Percentiles rank a stretch among this genome's conserved stretches.
These are phyloP conservation scores for Dicerorhinus sumatrensis DNA, from an alignment of 2,113 vertebrate genomes.

Conservation along the genomic window DNA sequence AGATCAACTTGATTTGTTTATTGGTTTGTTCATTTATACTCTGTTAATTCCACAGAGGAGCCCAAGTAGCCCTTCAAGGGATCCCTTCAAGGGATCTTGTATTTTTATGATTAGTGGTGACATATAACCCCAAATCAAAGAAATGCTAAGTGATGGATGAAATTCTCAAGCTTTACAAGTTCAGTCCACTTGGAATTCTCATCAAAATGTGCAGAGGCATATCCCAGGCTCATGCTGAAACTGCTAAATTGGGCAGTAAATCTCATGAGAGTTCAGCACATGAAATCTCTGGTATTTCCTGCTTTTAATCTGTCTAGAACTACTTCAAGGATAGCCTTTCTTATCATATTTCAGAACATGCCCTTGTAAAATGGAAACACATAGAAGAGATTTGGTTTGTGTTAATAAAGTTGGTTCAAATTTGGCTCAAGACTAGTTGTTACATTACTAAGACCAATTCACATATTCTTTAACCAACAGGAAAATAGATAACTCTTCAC, in stretches of 20 bases:
- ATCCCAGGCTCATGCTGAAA: slow-evolving; percentile 67
- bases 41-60: slow-evolving; percentile 54
- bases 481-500: background rate
- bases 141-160: slow-evolving; percentile 76
- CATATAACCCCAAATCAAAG: slow-evolving; percentile 72
- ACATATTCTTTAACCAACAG: background rate
- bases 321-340: slow-evolving; percentile 74
- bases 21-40: slow-evolving; percentile 46
- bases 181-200: slow-evolving; percentile 71
- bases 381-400: background rate
- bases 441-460: background rate
- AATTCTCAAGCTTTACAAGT: slow-evolving; percentile 69
- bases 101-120: slow-evolving; percentile 75
- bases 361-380: slow-evolving; percentile 57
- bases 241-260: slow-evolving; percentile 80
- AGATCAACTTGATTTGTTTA: slow-evolving; percentile 46
- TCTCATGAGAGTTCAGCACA: slow-evolving; percentile 76
- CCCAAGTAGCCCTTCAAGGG: background rate
- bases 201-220: slow-evolving; percentile 66
- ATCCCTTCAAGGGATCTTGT: slow-evolving; percentile 68
- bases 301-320: slow-evolving; percentile 79
- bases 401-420: slow-evolving; percentile 50
- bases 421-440: background rate
- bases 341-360: slow-evolving; percentile 74
- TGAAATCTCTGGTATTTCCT: slow-evolving; percentile 82